These are phyloP conservation scores for Dasypogon diadema DNA, from an alignment of 2,888 invertebrate species.

Conservation along the genomic window DNA sequence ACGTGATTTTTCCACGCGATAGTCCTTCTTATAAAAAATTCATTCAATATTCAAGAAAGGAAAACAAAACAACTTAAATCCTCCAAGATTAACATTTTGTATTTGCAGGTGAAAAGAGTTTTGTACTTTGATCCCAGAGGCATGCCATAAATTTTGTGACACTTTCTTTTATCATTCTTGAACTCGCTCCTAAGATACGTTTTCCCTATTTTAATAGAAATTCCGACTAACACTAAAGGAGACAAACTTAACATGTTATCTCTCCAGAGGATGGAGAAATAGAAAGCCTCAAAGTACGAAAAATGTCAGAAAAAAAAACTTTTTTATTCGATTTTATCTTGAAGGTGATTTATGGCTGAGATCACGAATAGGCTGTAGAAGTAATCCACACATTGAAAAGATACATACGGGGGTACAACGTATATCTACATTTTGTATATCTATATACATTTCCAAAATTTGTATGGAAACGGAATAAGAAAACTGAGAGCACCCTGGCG, in stretches of 20 bases:
- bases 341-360: slow-evolving; percentile 54
- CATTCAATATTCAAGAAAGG: not conserved
- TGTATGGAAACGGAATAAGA: not conserved
- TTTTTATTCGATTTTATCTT: slow-evolving; percentile 56
- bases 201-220: slow-evolving; percentile 37
- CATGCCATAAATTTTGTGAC: slow-evolving; percentile 31
- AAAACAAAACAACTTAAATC: slow-evolving; percentile 24
- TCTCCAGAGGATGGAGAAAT: not conserved
- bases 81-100: slow-evolving; percentile 25
- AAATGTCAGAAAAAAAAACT: slow-evolving; percentile 43
- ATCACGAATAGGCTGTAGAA: slow-evolving; percentile 44
- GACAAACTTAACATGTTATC: slow-evolving; percentile 11
- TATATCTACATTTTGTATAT: slow-evolving; percentile 21
- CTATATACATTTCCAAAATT: not conserved
- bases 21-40: not conserved
- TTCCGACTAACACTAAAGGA: slow-evolving; percentile 10
- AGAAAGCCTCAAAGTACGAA: slow-evolving; percentile 15
- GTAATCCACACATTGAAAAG: slow-evolving; percentile 36
- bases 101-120: slow-evolving; percentile 46
- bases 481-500: slow-evolving; percentile 8
- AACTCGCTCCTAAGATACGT: slow-evolving; percentile 44
- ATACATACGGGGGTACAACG: slow-evolving; percentile 4
- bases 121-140: slow-evolving; percentile 47
- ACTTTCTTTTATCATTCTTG: slow-evolving; percentile 43
- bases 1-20: no score